Evolutionary conservation across 2,888 invertebrate genomes (phyloP), one percentile per base, ranked within the genome.

Genomic region (Electrophaes corylata): DNA sequence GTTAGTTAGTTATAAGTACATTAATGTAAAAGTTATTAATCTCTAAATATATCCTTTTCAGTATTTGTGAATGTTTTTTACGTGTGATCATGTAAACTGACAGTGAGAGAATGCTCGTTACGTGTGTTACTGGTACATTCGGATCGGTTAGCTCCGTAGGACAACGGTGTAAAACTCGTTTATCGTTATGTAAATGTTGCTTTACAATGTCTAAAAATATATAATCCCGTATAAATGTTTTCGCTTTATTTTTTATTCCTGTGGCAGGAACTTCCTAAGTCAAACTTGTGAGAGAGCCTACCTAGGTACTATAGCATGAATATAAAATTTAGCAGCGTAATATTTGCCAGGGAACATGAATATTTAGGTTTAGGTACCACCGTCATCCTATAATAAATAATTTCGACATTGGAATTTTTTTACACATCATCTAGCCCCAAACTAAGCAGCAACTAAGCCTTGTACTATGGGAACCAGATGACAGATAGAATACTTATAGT

Each of bases 161-260:
- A 78, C 80, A 83, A 70, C 81, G 84, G 82, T 75, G 77, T 78
- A 70, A 80, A 84, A 88, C 87, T 86, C 81, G 82, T 88, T 88
- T 89, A 88, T 86, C 84, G 81, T 88, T 88, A 88, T 89, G 87
- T 91, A 88, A 91, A 91, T 92, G 92, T 92, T 91, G 92, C 92
- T 92, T 92, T 91, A 91, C 91, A 84, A 90, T 90, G 90, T 92
- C 88, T 91, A 92, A 86, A 86, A 92, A 90, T 91, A 90, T 91
- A 91, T 91, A 91, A 91, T 91, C 91, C 87, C 87, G 80, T 88
- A 86, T 83, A 88, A 70, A 76, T 76, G 67, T 67, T 78, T 79
- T 78, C 16, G 80, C 90, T 89, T 89, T 65, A 75, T 81, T 84
- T 75, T 55, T 10, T 29, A 10, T n/a, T n/a, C n/a, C n/a, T n/a